phyloP scores from a whole-genome alignment of 2,888 invertebrate genomes.

The Caenorhabditis sp. region DNA sequence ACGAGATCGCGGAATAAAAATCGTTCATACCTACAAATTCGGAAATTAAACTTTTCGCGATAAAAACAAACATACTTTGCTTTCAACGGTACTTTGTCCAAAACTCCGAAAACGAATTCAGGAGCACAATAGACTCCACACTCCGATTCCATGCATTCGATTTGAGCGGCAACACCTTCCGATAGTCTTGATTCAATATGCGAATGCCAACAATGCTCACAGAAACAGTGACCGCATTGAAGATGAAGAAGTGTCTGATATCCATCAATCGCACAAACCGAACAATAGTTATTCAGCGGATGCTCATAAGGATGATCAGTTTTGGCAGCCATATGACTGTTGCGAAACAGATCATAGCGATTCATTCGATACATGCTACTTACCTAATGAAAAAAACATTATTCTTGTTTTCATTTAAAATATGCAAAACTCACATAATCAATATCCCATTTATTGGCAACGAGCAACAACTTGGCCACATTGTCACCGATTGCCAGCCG shows the following conservation, averaged over 20 bases:
- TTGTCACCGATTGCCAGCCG: constrained; percentile 40
- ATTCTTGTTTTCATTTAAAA: not conserved
- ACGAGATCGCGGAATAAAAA: constrained; percentile 96
- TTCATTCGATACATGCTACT: constrained; percentile 12
- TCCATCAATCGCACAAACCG: constrained; percentile 42
- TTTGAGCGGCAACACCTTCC: constrained; percentile 76
- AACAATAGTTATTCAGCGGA: constrained; percentile 23
- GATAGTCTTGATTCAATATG: constrained; percentile 85
- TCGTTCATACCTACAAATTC: constrained; percentile 84
- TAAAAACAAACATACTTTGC: constrained; percentile 24
- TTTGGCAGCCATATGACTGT: constrained; percentile 23
- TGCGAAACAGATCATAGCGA: constrained; percentile 17
- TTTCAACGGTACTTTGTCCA: constrained; percentile 34
- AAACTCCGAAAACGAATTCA: constrained; percentile 45
- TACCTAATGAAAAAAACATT: constrained; percentile 9
- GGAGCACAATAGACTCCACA: constrained; percentile 89
- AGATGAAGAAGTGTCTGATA: constrained; percentile 34
- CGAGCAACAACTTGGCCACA: constrained; percentile 76
- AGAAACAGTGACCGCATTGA: constrained; percentile 80
- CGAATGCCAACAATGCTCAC: constrained; percentile 93
- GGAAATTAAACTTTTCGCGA: too few species aligned
- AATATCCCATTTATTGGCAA: constrained; percentile 88
- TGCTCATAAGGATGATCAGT: constrained; percentile 8
- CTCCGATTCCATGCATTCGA: constrained; percentile 95
- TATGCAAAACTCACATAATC: constrained; percentile 77